Base-by-base conservation (phyloP, 2,888 invertebrate species). In the Chirona hameri region DNA sequence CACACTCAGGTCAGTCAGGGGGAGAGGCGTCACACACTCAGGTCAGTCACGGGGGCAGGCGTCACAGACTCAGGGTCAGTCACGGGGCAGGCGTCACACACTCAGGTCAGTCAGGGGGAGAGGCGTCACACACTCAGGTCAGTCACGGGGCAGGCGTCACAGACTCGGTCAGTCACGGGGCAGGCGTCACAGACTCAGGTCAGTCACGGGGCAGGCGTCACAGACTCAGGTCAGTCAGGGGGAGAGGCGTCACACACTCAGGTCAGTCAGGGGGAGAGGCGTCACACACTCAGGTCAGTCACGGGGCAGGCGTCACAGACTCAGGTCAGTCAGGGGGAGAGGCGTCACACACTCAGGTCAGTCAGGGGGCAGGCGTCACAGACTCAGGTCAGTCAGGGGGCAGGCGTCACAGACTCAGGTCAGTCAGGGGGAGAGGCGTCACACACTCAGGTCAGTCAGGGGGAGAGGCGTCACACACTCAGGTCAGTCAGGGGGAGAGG, bases 181-280 rank as follows among this genome's bases (percentile, higher is more conserved):
- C 76, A 0, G 76, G 76, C 0, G 76, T 76, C 76, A 76, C 76
- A 24, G 76, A 76, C 76, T 76, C 76, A 24, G 76, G 76, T 76
- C 24, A 46, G 76, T 24, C 18, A 21, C 15, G 2, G 21, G 60
- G 10, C 7, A 7, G 52, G 52, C 10, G 60, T 24, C 24, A 18
- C 55, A 12, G 46, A 29, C 48, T 79, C 31, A 48, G 5, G 27
- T 15, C 9, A 15, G 39, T 29, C n/a, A 39, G 4, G 7, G 39
- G 39, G 39, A 2, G n/a, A 39, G 39, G 2, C 39, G 7, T 39
- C 39, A 39, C 39, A 39, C 4, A 39, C 39, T 39, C 39, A 39
- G 39, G 39, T 39, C 39, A 39, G 39, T 80, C 12, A 80, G 29
- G 29, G 52, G 27, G 52, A 46, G 46, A 0, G 76, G 76, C 0